phyloP scores from a whole-genome alignment of 1,140 invertebrate species.

The Goniozus legneri region DNA sequence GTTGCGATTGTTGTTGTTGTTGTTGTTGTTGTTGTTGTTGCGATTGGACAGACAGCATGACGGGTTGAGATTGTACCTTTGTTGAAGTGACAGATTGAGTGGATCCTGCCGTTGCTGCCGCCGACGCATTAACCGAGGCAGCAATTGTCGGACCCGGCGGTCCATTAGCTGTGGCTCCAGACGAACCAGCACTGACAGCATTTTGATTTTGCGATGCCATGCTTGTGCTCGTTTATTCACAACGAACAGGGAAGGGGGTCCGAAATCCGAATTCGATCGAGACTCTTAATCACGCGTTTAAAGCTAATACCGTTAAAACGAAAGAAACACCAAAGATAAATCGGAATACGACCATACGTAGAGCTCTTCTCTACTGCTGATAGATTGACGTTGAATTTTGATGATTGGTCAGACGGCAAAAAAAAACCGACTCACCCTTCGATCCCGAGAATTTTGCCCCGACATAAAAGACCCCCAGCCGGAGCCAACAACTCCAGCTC shows the following conservation, averaged over 20 bases:
- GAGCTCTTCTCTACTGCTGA: not conserved
- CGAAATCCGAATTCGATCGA: not conserved
- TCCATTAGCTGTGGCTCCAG: slow-evolving; percentile 20
- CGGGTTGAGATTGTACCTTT: slow-evolving; percentile 15
- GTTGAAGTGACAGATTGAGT: slow-evolving; percentile 7
- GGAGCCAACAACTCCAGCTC: slow-evolving; percentile 10
- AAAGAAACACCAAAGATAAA: not conserved
- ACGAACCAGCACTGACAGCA: slow-evolving; percentile 18
- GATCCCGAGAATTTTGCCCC: slow-evolving; percentile 17
- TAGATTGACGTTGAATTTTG: not conserved
- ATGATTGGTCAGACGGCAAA: not conserved
- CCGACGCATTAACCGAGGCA: slow-evolving; percentile 1
- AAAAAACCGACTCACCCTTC: slow-evolving; percentile 19
- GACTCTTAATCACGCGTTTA: not conserved
- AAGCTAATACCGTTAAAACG: not conserved
- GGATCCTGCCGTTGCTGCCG: slow-evolving; percentile 17
- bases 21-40: slow-evolving; percentile 22
- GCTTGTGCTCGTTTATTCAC: slow-evolving; percentile 8
- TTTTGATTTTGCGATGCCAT: slow-evolving; percentile 42
- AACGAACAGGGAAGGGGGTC: not conserved
- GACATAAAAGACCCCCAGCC: slow-evolving; percentile 14
- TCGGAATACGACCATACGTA: not conserved
- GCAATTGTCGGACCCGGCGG: slow-evolving; percentile 14
- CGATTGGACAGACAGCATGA: slow-evolving; percentile 9
- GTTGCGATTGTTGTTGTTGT: slow-evolving; percentile 28